These are phyloP conservation scores for Lepas anatifera DNA, from an alignment of 2,888 invertebrate species.

Conservation along the genomic window DNA sequence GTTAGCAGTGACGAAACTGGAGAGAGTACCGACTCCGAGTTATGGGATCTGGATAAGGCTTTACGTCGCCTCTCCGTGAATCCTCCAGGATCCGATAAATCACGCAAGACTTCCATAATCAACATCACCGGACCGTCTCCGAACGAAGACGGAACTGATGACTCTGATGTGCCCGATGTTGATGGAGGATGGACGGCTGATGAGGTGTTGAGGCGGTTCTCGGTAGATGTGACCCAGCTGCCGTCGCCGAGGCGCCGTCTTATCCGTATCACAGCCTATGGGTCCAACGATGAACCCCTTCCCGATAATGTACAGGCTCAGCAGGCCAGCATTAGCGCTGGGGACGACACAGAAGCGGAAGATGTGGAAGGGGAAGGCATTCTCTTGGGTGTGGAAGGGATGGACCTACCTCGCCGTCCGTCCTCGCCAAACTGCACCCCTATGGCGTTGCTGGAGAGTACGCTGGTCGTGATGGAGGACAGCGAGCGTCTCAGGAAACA, in stretches of 20 bases:
- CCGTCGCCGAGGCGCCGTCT: not conserved
- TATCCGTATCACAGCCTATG: not conserved
- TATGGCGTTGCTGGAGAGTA: not conserved
- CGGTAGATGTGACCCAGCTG: not conserved
- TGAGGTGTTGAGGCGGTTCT: not conserved
- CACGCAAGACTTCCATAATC: too few species aligned
- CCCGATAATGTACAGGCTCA: not conserved
- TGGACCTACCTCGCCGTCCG: not conserved
- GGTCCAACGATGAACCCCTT: not conserved
- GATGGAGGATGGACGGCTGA: not conserved
- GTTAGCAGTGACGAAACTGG: not conserved
- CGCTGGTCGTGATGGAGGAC: not conserved
- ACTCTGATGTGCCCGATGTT: not conserved
- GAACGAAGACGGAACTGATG: too few species aligned
- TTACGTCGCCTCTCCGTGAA: not conserved
- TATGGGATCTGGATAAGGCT: not conserved
- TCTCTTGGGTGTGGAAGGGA: not conserved
- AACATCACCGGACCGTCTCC: too few species aligned
- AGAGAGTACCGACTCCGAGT: not conserved
- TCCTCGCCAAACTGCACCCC: not conserved
- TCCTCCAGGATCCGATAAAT: too few species aligned
- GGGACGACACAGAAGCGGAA: not conserved
- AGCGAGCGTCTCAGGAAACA: not conserved
- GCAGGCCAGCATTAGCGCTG: not conserved
- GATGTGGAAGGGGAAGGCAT: not conserved